Percentiles rank a stretch among this genome's conserved stretches.
Conservation (phyloP, 2,113 vertebrate genomes). For the Archocentrus centrarchus region DNA sequence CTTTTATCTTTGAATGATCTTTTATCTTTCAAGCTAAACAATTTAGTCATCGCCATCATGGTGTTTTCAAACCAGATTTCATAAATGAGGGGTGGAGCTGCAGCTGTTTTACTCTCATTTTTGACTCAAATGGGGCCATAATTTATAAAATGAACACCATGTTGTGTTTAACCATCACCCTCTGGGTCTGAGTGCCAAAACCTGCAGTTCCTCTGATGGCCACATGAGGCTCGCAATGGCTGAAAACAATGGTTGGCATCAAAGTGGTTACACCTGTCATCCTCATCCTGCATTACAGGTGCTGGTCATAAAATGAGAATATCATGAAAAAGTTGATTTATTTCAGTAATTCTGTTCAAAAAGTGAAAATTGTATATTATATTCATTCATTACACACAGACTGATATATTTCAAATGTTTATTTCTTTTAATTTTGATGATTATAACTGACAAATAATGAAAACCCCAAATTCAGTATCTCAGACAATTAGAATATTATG, state of each 20-base stretch:
- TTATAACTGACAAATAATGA: too few species aligned
- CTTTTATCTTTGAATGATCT: background rate
- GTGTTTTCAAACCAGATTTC: too few species aligned
- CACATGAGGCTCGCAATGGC: fast-evolving
- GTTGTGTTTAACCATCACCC: background rate
- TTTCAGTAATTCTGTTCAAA: too few species aligned
- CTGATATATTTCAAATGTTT: too few species aligned
- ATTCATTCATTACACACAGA: too few species aligned
- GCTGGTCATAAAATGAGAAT: too few species aligned
- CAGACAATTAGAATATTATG: too few species aligned
- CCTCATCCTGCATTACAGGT: background rate
- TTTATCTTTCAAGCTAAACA: background rate
- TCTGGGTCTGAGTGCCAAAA: background rate
- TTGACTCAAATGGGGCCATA: background rate
- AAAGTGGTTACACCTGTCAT: background rate
- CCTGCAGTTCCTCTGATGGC: background rate
- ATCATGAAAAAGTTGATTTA: too few species aligned
- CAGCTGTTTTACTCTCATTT: background rate
- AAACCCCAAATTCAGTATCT: too few species aligned
- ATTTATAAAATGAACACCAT: background rate
- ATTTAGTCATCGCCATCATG: background rate
- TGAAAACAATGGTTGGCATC: background rate
- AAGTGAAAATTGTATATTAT: too few species aligned
- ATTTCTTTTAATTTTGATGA: too few species aligned
- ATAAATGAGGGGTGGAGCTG: too few species aligned